A percentile compares a stretch with the other conserved stretches of the same genome.
Conservation (phyloP, 1,140 invertebrate species). For the Drosophila aff. region DNA sequence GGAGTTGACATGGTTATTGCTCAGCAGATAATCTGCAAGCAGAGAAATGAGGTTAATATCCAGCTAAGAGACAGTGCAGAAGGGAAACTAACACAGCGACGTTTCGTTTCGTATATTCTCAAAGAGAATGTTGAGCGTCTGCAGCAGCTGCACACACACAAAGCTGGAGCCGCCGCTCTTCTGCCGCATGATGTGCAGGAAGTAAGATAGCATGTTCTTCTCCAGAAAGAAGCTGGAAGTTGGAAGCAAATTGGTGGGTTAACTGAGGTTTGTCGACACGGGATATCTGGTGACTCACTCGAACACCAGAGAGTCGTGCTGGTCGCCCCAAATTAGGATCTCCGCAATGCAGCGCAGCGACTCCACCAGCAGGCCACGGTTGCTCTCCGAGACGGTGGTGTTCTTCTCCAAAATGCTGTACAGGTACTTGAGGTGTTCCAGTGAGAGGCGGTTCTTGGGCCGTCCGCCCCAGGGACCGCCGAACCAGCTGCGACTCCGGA, state of each 20-base stretch:
- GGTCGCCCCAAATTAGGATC: conserved; percentile 99
- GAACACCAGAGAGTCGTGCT: conserved; percentile 99
- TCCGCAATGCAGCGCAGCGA: conserved; percentile 98
- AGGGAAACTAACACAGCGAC: conserved; percentile 94
- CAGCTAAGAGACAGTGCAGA: neutral
- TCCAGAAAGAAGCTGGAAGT: conserved; percentile 97
- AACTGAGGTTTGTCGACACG: neutral
- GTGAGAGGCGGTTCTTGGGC: conserved; percentile 97
- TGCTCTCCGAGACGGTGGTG: conserved; percentile 97
- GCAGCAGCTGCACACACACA: conserved; percentile 98
- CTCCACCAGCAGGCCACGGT: conserved; percentile 97
- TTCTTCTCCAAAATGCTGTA: conserved; percentile 98
- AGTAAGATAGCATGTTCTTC: conserved; percentile 99
- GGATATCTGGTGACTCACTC: conserved; percentile 91
- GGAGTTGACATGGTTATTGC: conserved; percentile 99
- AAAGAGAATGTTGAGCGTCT: conserved; percentile 99
- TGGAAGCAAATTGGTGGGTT: conserved; percentile 59
- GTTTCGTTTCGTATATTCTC: conserved; percentile 99
- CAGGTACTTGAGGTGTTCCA: conserved; percentile 98
- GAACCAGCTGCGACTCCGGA: conserved; percentile 95
- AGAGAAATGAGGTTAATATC: neutral
- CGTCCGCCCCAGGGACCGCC: conserved; percentile 92
- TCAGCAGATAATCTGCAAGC: conserved; percentile 98
- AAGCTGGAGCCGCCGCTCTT: conserved; percentile 96
- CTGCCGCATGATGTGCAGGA: conserved; percentile 98